Evolutionary conservation across 2,113 vertebrate genomes (phyloP).

Genomic region (Ptilonorhynchus violaceus): DNA sequence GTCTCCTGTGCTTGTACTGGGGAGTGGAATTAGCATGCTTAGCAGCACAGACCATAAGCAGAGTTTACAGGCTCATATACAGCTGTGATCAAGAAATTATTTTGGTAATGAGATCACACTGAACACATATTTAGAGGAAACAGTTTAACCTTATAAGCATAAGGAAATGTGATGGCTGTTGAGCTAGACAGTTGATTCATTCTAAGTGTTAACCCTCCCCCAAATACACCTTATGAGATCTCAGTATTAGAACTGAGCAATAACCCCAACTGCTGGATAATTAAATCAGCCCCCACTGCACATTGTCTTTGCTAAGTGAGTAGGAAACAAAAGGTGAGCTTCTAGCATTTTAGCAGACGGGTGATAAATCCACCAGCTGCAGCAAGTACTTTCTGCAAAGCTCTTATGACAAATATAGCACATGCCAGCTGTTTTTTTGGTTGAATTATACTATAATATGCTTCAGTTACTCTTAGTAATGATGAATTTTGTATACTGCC

Average conservation of each 20-base stretch:
- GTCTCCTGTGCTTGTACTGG: not conserved
- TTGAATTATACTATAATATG: conserved; percentile 74
- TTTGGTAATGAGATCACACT: not conserved
- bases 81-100: not conserved
- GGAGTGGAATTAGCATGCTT: not conserved
- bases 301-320: conserved; percentile 19
- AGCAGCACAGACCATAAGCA: not conserved
- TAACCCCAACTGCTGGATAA: conserved; percentile 1
- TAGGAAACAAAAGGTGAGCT: conserved; percentile 68
- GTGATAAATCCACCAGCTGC: conserved; percentile 67
- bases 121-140: not conserved
- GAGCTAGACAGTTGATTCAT: not conserved
- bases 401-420: conserved; percentile 68
- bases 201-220: not conserved
- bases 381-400: conserved; percentile 48
- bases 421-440: conserved; percentile 73
- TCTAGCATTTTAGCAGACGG: conserved; percentile 29
- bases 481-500: conserved; percentile 72
- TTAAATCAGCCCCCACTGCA: not conserved
- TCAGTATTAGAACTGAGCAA: not conserved
- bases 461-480: conserved; percentile 78
- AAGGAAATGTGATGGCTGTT: not conserved
- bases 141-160: not conserved
- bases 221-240: not conserved
- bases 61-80: not conserved